These are phyloP conservation scores for Antitype chi DNA, from an alignment of 2,888 invertebrate species.

Conservation along the genomic window DNA sequence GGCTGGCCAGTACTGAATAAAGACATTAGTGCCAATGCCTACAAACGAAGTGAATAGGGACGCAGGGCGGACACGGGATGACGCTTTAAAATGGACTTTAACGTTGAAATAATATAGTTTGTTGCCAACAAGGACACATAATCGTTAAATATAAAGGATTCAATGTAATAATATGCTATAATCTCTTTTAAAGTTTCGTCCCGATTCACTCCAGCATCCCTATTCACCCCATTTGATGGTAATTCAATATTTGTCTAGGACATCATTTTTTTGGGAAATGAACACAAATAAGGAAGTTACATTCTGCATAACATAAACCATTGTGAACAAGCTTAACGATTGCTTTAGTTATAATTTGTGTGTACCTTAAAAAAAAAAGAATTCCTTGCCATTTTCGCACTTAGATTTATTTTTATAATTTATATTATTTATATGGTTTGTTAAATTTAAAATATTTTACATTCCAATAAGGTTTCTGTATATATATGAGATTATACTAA, in stretches of 20 bases:
- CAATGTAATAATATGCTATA: too few relatives aligned
- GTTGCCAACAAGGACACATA: too few relatives aligned
- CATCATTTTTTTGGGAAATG: not conserved
- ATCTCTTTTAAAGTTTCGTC: too few relatives aligned
- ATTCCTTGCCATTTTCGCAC: slow-evolving; percentile 45
- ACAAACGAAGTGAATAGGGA: too few relatives aligned
- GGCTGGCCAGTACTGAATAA: not conserved
- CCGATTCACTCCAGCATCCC: too few relatives aligned
- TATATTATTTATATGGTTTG: slow-evolving; percentile 28
- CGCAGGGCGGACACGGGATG: too few relatives aligned
- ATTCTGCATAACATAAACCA: not conserved
- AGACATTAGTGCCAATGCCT: not conserved
- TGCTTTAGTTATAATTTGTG: slow-evolving; percentile 20
- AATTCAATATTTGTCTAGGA: not conserved
- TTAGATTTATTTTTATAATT: slow-evolving; percentile 22
- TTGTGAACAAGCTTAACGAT: slow-evolving; percentile 14
- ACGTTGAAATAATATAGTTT: too few relatives aligned
- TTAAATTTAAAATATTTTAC: slow-evolving; percentile 61
- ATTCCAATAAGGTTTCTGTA: slow-evolving; percentile 61
- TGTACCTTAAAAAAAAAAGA: slow-evolving; percentile 28
- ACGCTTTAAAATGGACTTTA: too few relatives aligned
- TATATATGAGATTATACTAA: slow-evolving; percentile 46
- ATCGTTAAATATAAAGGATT: too few relatives aligned
- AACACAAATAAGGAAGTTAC: not conserved
- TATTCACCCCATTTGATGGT: not conserved